Conservation (phyloP, 2,797 vertebrate species). For the Sandelia bainsii region DNA sequence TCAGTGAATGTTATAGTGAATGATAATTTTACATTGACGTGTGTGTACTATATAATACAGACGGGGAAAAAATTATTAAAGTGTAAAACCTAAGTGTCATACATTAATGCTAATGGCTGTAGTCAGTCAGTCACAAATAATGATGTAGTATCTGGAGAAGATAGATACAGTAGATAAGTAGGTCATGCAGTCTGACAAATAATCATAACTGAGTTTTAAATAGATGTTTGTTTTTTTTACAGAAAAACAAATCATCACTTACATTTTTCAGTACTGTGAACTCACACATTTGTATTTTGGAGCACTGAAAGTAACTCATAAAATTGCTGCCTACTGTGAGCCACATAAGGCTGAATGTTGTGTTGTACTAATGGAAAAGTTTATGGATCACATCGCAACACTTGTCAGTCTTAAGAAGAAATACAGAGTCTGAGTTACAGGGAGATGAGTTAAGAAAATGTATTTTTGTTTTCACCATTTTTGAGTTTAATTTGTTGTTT, state of each 20-base stretch:
- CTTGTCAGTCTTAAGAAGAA: background rate
- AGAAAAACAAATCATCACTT: background rate
- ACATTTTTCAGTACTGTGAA: background rate
- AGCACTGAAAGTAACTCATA: background rate
- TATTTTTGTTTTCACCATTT: background rate
- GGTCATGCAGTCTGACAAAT: background rate
- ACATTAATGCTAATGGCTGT: constrained; percentile 34
- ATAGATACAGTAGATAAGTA: background rate
- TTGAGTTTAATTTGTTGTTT: constrained; percentile 6
- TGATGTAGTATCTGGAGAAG: background rate
- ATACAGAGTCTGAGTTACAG: background rate
- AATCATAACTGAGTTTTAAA: too few species aligned
- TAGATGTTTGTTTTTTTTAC: too few species aligned
- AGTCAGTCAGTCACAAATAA: constrained; percentile 20
- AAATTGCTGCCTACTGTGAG: background rate
- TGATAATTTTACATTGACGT: constrained; percentile 38
- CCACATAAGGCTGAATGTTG: background rate
- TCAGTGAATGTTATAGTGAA: constrained; percentile 28
- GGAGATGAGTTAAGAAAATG: background rate
- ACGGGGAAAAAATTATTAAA: constrained; percentile 31
- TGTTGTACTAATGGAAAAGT: constrained; percentile 9
- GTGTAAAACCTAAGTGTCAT: constrained; percentile 31
- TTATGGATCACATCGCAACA: background rate
- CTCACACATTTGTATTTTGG: background rate
- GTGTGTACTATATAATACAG: background rate